A percentile compares a stretch with the other conserved stretches of the same genome.
Conservation (phyloP, 1,140 invertebrate genomes). For the Ganaspis sp. region DNA sequence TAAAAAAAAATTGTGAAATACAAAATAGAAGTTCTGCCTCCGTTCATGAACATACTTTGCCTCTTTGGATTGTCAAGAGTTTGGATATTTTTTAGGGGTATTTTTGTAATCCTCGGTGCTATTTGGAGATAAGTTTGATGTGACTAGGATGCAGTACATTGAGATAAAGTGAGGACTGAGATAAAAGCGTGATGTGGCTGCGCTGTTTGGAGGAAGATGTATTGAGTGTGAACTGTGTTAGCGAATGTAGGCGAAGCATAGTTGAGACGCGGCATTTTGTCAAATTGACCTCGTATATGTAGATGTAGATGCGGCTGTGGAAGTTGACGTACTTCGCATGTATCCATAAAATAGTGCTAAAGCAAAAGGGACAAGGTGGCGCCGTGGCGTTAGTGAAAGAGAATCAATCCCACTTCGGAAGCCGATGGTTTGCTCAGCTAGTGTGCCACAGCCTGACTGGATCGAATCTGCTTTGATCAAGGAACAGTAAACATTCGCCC, state of each 20-base stretch:
- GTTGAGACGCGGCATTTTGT: slow-evolving; percentile 8
- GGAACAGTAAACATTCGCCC: slow-evolving; percentile 64
- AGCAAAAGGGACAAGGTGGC: slow-evolving; percentile 40
- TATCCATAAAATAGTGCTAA: slow-evolving; percentile 34
- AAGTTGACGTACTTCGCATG: neutral
- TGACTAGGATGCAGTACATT: too few relatives aligned
- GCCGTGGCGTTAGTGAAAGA: slow-evolving; percentile 27
- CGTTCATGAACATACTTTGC: too few relatives aligned
- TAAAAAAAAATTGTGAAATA: too few relatives aligned
- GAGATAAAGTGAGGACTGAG: neutral
- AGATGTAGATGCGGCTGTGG: neutral
- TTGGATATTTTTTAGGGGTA: too few relatives aligned
- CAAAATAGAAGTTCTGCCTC: too few relatives aligned
- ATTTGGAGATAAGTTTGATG: too few relatives aligned
- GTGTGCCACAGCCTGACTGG: slow-evolving; percentile 30
- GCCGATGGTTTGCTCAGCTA: slow-evolving; percentile 14
- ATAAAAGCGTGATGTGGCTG: neutral
- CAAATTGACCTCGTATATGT: neutral
- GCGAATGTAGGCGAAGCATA: neutral
- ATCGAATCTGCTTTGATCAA: slow-evolving; percentile 65
- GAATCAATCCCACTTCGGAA: slow-evolving; percentile 39
- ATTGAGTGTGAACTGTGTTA: slow-evolving; percentile 9
- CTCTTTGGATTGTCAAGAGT: too few relatives aligned
- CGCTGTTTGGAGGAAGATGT: neutral
- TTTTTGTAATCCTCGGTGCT: too few relatives aligned